phyloP scores from a whole-genome alignment of 2,113 vertebrate genomes.

The Scytalopus superciliaris region DNA sequence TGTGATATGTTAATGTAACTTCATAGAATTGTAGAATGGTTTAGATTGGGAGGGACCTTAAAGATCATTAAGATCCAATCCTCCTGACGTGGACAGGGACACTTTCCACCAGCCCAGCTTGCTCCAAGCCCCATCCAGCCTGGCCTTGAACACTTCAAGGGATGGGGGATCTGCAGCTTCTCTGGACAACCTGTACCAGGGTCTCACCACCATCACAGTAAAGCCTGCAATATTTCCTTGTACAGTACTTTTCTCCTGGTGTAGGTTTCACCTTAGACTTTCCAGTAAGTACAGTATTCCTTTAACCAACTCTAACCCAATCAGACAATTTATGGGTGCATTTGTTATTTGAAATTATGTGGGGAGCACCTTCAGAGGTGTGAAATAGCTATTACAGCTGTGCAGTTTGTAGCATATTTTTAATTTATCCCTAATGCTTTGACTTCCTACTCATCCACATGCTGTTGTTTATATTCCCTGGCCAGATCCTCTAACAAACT shows the following conservation, averaged over 20 bases:
- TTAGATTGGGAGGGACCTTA: background rate
- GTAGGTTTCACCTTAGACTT: background rate
- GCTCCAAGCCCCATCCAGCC: background rate
- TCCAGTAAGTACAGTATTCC: background rate
- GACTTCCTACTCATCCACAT: background rate
- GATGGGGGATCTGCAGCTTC: background rate
- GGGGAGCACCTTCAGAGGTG: background rate
- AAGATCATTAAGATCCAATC: background rate
- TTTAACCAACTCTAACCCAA: background rate
- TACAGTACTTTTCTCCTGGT: background rate
- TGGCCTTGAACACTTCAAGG: background rate
- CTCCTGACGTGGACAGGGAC: background rate
- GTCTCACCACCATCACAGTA: background rate
- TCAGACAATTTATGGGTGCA: background rate
- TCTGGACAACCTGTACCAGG: background rate
- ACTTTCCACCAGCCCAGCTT: background rate
- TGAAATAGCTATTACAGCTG: background rate
- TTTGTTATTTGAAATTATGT: background rate
- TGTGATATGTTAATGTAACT: background rate
- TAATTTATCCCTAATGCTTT: background rate
- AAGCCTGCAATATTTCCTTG: background rate
- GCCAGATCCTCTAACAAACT: background rate
- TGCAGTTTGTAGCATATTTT: background rate
- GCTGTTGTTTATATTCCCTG: background rate
- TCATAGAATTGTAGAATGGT: background rate